Conservation (phyloP, 2,113 vertebrate species). For the Chelonoidis abingdonii region DNA sequence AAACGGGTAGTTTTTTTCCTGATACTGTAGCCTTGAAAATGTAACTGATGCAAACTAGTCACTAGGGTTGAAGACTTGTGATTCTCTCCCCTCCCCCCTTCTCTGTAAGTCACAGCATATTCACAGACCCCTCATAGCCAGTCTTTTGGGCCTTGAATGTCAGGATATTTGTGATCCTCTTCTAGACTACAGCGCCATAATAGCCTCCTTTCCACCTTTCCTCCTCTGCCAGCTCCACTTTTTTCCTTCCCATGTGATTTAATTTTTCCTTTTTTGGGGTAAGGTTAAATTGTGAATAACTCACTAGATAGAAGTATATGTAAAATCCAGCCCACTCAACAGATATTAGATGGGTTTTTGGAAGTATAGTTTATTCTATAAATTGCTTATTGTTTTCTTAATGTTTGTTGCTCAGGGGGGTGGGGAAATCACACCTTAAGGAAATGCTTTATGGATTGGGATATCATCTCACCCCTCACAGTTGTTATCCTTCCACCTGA, state of each 20-base stretch:
- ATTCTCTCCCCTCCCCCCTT: background rate
- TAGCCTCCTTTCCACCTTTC: background rate
- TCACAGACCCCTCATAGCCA: background rate
- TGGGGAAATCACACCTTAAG: background rate
- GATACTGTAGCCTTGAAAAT: background rate
- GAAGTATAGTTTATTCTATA: background rate
- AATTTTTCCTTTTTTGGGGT: background rate
- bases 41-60: background rate
- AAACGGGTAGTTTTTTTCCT: background rate
- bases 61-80: background rate
- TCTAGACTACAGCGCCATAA: background rate
- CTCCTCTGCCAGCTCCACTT: background rate
- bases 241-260: background rate
- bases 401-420: background rate
- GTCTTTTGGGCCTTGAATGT: background rate
- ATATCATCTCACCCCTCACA: background rate
- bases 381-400: background rate
- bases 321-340: background rate
- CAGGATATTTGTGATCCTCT: background rate
- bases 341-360: background rate
- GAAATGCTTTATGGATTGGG: background rate
- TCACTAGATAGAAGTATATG: background rate
- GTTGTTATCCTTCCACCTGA: background rate
- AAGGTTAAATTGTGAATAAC: background rate
- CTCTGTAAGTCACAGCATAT: background rate